These are phyloP conservation scores for Lasioglossum morio DNA, from an alignment of 2,888 invertebrate genomes.

Conservation along the genomic window DNA sequence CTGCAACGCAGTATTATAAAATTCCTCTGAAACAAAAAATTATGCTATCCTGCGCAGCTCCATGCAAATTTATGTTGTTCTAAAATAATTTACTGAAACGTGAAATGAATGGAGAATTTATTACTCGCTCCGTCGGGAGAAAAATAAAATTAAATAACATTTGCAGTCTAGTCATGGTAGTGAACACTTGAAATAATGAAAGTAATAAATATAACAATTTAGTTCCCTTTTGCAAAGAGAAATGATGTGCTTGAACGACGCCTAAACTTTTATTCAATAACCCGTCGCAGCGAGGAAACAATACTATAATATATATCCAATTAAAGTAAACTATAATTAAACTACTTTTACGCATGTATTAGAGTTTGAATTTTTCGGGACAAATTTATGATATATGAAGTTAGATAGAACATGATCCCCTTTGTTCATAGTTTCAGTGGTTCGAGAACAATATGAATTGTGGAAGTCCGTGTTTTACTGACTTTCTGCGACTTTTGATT, in stretches of 20 bases:
- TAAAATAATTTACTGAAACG: not conserved
- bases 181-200: not conserved
- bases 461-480: not conserved
- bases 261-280: not conserved
- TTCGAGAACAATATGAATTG: not conserved
- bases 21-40: not conserved
- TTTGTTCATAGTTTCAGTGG: not conserved
- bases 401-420: not conserved
- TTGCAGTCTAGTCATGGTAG: not conserved
- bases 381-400: not conserved
- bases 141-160: not conserved
- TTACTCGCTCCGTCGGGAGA: not conserved
- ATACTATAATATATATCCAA: not conserved
- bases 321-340: not conserved
- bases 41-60: not conserved
- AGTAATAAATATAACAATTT: too few relatives aligned
- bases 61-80: not conserved
- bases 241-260: not conserved
- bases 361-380: not conserved
- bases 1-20: not conserved
- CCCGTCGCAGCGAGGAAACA: not conserved
- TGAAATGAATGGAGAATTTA: not conserved
- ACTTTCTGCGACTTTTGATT: not conserved
- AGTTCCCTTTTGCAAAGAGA: not conserved
- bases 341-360: not conserved